Conservation (phyloP, 2,113 vertebrate species). For the Oreotrochilus melanogaster region DNA sequence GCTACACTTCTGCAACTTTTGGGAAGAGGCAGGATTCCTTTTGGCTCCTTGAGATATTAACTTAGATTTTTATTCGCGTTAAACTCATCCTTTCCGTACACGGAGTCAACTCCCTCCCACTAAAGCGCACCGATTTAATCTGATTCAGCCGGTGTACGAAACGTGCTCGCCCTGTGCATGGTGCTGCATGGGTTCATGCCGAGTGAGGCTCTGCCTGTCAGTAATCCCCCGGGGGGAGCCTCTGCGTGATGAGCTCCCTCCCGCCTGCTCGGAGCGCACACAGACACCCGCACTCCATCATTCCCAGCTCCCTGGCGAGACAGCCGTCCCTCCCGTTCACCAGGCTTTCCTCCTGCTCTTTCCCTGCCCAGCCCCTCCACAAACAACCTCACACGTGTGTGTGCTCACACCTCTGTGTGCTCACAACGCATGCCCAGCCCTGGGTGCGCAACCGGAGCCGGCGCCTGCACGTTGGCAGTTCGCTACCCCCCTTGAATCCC, state of each 20-base stretch:
- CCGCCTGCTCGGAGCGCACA: background rate
- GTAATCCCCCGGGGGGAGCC: background rate
- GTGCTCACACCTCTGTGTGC: background rate
- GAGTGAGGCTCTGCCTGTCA: background rate
- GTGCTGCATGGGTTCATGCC: background rate
- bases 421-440: background rate
- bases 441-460: background rate
- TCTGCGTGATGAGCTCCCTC: rapidly evolving
- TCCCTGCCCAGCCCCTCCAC: background rate
- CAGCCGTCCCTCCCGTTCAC: background rate
- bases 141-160: rapidly evolving
- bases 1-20: background rate
- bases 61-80: background rate
- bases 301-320: background rate
- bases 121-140: background rate
- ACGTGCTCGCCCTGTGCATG: background rate
- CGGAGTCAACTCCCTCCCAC: rapidly evolving
- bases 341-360: rapidly evolving
- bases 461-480: constrained; percentile 81
- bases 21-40: background rate
- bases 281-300: rapidly evolving
- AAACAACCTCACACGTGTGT: rapidly evolving
- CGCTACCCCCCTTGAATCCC: constrained; percentile 82
- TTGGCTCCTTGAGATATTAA: background rate
- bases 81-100: background rate